These are phyloP conservation scores for Pseudochromis fuscus DNA, from an alignment of 2,797 vertebrate species.

Conservation along the genomic window DNA sequence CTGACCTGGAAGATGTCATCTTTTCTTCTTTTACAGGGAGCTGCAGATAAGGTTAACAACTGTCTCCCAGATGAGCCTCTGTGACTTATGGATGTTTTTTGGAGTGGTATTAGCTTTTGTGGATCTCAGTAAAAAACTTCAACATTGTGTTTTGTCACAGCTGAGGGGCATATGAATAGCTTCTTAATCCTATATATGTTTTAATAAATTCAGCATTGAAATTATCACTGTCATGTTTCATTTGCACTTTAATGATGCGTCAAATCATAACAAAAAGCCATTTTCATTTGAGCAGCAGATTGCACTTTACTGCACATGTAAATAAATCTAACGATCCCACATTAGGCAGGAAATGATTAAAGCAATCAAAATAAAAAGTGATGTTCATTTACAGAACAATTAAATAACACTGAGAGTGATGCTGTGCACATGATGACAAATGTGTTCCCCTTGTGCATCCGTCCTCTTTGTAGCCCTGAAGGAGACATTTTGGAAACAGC, in stretches of 20 bases:
- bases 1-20: constrained; percentile 17
- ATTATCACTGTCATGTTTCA: constrained; percentile 46
- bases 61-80: constrained; percentile 4
- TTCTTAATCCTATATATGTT: neutral
- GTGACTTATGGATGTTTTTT: constrained; percentile 16
- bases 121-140: no score
- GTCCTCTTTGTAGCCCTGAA: constrained; percentile 44
- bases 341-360: neutral
- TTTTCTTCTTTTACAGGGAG: neutral
- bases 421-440: constrained; percentile 54
- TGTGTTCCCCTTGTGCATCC: constrained; percentile 44
- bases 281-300: constrained; percentile 13
- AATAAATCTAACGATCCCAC: constrained; percentile 21
- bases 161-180: neutral
- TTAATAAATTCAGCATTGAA: constrained; percentile 4
- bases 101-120: constrained; percentile 13
- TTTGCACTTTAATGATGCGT: constrained; percentile 54
- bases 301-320: neutral
- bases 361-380: constrained; percentile 6
- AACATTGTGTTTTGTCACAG: constrained; percentile 1
- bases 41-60: constrained; percentile 24
- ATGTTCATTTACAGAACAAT: constrained; percentile 7
- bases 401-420: constrained; percentile 16
- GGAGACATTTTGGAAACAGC: constrained; percentile 44
- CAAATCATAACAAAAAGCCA: constrained; percentile 52